Conservation (phyloP, 2,113 vertebrate genomes). For the Heptranchias perlo region DNA sequence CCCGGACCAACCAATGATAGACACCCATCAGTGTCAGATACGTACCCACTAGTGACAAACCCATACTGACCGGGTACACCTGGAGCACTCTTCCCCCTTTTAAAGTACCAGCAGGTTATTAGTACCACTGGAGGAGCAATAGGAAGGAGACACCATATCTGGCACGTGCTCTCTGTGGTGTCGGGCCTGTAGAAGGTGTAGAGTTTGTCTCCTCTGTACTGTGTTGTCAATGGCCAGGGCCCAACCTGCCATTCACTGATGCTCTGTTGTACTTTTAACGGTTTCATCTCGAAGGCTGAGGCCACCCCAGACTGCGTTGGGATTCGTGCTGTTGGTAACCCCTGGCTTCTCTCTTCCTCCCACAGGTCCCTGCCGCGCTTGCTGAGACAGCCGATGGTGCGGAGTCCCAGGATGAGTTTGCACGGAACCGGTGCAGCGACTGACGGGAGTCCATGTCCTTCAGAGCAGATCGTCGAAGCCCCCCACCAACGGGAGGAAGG, state of each 20-base stretch:
- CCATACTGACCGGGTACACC: background rate
- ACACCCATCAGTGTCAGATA: no score
- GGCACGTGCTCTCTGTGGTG: background rate
- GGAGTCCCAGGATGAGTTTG: background rate
- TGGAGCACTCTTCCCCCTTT: background rate
- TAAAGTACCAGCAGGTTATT: background rate
- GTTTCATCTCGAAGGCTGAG: no score
- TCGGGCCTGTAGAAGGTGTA: background rate
- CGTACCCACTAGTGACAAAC: no score
- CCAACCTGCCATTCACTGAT: background rate
- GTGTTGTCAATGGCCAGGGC: background rate
- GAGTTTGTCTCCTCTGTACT: background rate
- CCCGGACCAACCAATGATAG: no score
- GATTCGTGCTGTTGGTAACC: background rate
- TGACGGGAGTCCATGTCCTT: background rate
- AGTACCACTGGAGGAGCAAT: background rate
- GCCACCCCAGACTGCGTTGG: no score
- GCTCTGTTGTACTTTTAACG: background rate
- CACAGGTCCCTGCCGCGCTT: background rate
- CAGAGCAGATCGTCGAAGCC: background rate
- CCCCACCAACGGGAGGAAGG: background rate
- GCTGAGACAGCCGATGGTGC: background rate
- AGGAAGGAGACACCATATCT: background rate
- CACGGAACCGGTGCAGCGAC: background rate
- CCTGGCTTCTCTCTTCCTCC: background rate